These are phyloP conservation scores for Gasterosteus aculeatus DNA, from an alignment of 2,113 vertebrate genomes.

Conservation along the genomic window DNA sequence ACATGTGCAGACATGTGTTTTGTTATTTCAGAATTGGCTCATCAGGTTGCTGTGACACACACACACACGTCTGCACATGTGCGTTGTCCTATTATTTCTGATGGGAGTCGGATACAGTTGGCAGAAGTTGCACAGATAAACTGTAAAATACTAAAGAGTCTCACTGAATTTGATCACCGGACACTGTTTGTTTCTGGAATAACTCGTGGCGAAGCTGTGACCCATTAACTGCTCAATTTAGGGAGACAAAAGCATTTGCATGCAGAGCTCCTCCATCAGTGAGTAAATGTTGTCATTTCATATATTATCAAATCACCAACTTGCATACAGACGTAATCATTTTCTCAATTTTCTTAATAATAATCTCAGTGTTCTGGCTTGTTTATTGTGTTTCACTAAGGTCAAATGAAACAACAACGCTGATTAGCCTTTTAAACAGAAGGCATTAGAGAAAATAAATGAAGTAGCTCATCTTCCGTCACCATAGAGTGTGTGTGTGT, in stretches of 20 bases:
- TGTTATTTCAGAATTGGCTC: not conserved
- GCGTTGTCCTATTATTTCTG: not conserved
- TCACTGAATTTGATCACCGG: not conserved
- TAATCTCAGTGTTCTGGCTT: not conserved
- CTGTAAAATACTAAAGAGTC: not conserved
- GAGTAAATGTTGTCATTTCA: not conserved
- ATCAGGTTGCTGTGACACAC: not conserved
- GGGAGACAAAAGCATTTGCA: not conserved
- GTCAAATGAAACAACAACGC: constrained; percentile 22
- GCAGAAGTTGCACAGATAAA: not conserved
- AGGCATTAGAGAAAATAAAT: constrained; percentile 25
- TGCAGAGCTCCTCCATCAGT: not conserved
- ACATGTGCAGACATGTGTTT: not conserved
- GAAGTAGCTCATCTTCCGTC: constrained; percentile 9
- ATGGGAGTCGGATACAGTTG: not conserved
- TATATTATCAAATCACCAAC: constrained; percentile 2
- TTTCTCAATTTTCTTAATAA: not conserved
- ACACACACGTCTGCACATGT: no score
- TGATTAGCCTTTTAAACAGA: constrained; percentile 33
- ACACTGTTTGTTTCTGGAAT: not conserved
- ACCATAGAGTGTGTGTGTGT: not conserved
- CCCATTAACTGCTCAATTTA: not conserved
- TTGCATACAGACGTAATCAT: not conserved
- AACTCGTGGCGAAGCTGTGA: no score
- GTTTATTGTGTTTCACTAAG: constrained; percentile 15